Evolutionary conservation across 2,113 vertebrate genomes (phyloP).

Genomic region (Gymnobelideus leadbeateri): DNA sequence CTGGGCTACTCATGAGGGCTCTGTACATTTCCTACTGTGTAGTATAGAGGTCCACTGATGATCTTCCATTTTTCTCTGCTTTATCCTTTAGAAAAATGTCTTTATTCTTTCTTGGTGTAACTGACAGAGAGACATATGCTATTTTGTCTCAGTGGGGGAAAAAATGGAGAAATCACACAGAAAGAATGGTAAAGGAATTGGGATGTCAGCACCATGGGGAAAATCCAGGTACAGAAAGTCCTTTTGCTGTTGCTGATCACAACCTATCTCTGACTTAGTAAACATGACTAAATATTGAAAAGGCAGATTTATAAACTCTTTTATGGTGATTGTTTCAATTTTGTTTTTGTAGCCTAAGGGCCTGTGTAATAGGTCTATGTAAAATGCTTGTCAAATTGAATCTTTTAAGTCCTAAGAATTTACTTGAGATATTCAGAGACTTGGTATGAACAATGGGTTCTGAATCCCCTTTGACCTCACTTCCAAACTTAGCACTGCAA

Average conservation of each 20-base stretch:
- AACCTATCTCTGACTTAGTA: neutral
- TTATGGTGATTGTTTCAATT: neutral
- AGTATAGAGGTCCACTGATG: neutral
- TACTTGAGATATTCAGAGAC: neutral
- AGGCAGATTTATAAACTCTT: neutral
- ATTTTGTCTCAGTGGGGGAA: neutral
- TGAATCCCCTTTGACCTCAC: neutral
- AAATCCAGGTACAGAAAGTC: neutral
- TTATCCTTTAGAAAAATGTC: neutral
- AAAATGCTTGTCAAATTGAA: neutral
- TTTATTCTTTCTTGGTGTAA: neutral
- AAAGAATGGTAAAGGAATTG: neutral
- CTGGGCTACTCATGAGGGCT: neutral
- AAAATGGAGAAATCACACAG: neutral
- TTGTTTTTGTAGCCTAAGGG: neutral
- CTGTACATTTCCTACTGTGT: neutral
- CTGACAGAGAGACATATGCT: neutral
- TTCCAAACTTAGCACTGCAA: neutral
- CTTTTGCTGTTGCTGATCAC: neutral
- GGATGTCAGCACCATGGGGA: neutral
- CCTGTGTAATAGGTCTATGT: neutral
- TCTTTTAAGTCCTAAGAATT: neutral
- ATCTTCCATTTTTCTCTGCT: neutral
- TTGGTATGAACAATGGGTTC: neutral
- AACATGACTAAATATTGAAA: neutral